A percentile compares a stretch with the other conserved stretches of the same genome.
Conservation (phyloP, 2,113 vertebrate species). For the Peromyscus californicus region DNA sequence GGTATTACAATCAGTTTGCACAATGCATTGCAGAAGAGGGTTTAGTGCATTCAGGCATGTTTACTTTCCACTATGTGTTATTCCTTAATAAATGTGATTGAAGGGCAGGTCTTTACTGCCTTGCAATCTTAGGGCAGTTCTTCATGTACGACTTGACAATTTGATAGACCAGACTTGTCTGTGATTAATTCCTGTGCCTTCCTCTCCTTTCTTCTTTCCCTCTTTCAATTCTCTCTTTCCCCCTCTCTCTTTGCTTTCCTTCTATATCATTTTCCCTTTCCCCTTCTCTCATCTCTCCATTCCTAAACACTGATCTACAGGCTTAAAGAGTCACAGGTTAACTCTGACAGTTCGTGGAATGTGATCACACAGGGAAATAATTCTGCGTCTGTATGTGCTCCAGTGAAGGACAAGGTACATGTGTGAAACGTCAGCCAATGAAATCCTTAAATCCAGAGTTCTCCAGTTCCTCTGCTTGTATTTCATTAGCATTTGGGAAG, state of each 20-base stretch:
- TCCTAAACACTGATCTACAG: background rate
- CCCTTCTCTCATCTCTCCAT: background rate
- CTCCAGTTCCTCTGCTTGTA: conserved; percentile 36
- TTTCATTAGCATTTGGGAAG: conserved; percentile 63
- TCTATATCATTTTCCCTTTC: background rate
- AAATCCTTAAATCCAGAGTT: conserved; percentile 36
- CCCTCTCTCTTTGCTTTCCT: too few species aligned
- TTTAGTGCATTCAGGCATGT: background rate
- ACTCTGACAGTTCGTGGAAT: conserved; percentile 6
- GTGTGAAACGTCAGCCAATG: background rate
- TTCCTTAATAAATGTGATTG: background rate
- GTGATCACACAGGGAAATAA: background rate
- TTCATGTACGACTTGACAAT: background rate
- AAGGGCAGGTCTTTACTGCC: background rate
- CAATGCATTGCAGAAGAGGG: background rate
- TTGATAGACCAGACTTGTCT: background rate
- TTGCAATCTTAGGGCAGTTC: background rate
- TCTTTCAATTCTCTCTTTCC: accelerated
- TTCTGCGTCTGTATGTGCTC: background rate
- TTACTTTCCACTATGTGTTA: background rate
- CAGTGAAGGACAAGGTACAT: background rate
- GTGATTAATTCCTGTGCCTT: background rate
- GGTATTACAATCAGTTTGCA: background rate
- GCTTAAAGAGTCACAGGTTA: background rate
- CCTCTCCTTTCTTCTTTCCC: background rate